Conservation (phyloP, 2,113 vertebrate species). For the Dryoscopus gambensis region DNA sequence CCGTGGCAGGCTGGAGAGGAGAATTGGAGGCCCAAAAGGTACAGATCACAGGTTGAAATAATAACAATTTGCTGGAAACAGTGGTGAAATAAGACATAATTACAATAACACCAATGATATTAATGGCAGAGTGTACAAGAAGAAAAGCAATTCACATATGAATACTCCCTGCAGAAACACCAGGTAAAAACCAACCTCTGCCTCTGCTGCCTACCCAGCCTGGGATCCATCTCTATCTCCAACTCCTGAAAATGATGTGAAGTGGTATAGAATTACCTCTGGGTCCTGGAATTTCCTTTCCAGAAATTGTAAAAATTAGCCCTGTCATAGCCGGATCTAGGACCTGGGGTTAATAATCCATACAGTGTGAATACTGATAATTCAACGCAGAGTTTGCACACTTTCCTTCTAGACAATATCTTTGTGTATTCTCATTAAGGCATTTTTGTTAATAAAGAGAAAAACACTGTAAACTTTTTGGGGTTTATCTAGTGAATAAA, state of each 20-base stretch:
- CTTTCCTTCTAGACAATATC: not conserved
- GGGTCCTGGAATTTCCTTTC: not conserved
- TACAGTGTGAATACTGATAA: not conserved
- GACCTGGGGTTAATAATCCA: not conserved
- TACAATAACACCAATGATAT: rapidly evolving
- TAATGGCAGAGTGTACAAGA: not conserved
- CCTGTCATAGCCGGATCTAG: not conserved
- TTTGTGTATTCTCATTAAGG: not conserved
- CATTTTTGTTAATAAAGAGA: not conserved
- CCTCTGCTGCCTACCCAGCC: not conserved
- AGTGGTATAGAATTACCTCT: not conserved
- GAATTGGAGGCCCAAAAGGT: not conserved
- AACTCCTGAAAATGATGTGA: not conserved
- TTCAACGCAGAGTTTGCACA: not conserved
- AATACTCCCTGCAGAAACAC: not conserved
- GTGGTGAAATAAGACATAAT: not conserved
- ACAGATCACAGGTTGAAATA: not conserved
- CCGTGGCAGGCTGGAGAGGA: not conserved
- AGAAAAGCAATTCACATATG: rapidly evolving
- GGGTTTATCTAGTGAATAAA: not conserved
- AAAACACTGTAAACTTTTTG: not conserved
- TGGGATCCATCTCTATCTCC: not conserved
- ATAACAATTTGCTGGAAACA: not conserved
- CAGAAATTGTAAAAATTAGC: not conserved
- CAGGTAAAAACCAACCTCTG: not conserved